Evolutionary conservation across 2,113 vertebrate genomes (phyloP), one percentile per base, ranked within the genome.

Genomic region (Neotoma lepida): DNA sequence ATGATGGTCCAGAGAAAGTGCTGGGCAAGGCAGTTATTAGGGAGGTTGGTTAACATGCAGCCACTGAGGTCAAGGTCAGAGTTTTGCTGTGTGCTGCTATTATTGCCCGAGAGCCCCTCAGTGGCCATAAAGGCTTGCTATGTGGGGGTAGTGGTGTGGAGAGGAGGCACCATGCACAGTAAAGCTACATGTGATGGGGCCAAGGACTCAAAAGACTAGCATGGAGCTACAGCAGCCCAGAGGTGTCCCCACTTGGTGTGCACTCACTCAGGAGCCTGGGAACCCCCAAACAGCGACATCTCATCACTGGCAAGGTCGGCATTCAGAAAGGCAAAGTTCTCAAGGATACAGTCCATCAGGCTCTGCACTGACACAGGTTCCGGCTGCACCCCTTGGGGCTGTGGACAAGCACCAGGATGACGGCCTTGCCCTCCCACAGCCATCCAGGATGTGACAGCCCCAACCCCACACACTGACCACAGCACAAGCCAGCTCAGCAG

Each of bases 241-340:
- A 5, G 22, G 33, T 33, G 33, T n/a, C 1, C 20, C 2, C 54
- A 2, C 35, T 22, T 6, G 63, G 61, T 81, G 61, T 17, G 3
- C 64, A 95, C 77, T 87, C 97, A 99, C 99, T 99, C 98, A 92
- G 98, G 98, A 15, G 98, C 98, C 81, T 98, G 98, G n/a, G 98
- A 0, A 20, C 98, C 99, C 92, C 99, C 99, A 73, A 98, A 96
- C 95, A 98, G 97, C 1, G 99, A 99, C 85, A 98, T 78, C 56
- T 99, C 98, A 0, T 99, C 99, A 0, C 98, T 97, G 0, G 97
- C 98, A 13, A 99, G 98, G 97, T 99, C 99, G 0, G 98, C 77
- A 0, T 99, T 99, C 95, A 99, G 97, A 94, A 99, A 99, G 97
- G 99, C 99, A 85, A 99, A 99, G 94, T 99, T 99, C 95, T 99